Evolutionary conservation across 1,140 invertebrate species (phyloP), one percentile per base, ranked within the genome.

Genomic region (Drosophila takahashii): DNA sequence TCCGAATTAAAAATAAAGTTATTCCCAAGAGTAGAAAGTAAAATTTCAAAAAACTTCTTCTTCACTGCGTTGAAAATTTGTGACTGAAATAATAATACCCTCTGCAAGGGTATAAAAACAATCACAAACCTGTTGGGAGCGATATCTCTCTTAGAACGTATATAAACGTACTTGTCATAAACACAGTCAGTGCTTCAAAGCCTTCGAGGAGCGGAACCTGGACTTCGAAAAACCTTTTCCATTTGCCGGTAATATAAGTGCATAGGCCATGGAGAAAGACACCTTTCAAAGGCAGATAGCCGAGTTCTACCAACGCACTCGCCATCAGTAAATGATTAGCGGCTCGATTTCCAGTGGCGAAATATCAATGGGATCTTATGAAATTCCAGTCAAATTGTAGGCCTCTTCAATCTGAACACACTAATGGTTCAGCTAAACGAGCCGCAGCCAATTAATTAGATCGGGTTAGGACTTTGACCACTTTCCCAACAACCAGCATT

Each of bases 401-500:
- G 93, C 3, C 89, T 93, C 18, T 94, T 92, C 47, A 93, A 95
- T 52, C 93, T 95, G 16, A 34, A 90, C 0, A 92, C 83, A 3
- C 94, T 94, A 0, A 71, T 92, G 2, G 67, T 95, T 3, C 53
- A 95, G 9, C 64, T 96, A 0, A 93, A 93, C 36, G 95, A 95
- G 85, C 93, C 93, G 0, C 94, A 95, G 22, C 27, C 95, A 4
- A 93, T 95, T 3, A 95, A 94, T 67, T 90, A 92, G 37, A 92
- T 96, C 4, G 92, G 93, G 0, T 92, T 96, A 95, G 79, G 94
- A 95, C 60, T 96, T 96, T 65, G 94, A 95, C 3, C 81, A 94
- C 77, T 96, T 96, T 64, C 85, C 93, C 0, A 93, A 96, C 71
- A 94, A 95, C 58, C 84, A 91, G 8, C 65, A 75, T 1, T 92